Evolutionary conservation across 1,140 invertebrate species (phyloP).

Genomic region (Adoxophyes honmai): DNA sequence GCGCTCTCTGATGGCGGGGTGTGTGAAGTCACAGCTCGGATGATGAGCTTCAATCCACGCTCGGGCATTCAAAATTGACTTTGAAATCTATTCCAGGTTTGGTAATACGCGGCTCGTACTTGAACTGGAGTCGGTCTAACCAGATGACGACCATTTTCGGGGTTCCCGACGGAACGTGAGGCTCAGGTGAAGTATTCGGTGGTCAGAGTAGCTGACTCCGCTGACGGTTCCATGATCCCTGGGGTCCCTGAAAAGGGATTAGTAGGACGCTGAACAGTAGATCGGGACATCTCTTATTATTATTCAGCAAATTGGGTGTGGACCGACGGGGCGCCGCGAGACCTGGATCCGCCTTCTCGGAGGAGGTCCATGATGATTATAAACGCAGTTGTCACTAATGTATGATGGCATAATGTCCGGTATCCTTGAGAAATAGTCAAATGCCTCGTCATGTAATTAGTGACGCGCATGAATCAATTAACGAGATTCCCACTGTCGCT

Average conservation of each 20-base stretch:
- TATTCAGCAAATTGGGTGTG: not conserved
- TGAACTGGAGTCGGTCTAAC: not conserved
- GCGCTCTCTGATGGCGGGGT: not conserved
- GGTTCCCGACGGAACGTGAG: not conserved
- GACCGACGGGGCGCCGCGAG: not conserved
- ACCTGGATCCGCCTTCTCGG: not conserved
- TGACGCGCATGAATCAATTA: conserved; percentile 23
- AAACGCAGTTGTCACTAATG: not conserved
- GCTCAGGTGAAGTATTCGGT: not conserved
- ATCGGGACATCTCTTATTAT: not conserved
- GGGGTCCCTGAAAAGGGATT: too few relatives aligned
- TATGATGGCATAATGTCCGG: not conserved
- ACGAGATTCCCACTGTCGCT: not conserved
- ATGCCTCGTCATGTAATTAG: conserved; percentile 72
- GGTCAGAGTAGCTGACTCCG: not conserved
- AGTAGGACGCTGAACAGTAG: not conserved
- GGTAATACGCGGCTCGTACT: not conserved
- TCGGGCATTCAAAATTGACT: not conserved
- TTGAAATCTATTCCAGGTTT: not conserved
- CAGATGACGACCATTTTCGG: not conserved
- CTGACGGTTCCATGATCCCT: not conserved
- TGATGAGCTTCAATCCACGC: too few relatives aligned
- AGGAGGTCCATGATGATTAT: not conserved
- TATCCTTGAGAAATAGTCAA: conserved; percentile 38
- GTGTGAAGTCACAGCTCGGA: not conserved